phyloP scores from a whole-genome alignment of 2,797 vertebrate species.

The Onychomys torridus region DNA sequence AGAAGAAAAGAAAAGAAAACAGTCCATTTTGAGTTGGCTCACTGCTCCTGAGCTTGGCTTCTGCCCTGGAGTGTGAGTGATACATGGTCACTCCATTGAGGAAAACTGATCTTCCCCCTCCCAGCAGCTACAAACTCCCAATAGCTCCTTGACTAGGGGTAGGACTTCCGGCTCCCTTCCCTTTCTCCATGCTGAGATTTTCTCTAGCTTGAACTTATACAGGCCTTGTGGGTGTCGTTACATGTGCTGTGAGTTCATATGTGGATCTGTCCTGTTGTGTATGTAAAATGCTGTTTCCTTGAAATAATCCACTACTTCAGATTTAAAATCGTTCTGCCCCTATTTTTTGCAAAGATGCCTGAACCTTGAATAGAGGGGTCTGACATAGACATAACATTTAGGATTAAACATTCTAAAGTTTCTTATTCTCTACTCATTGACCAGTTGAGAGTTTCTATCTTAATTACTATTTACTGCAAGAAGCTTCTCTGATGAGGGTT shows the following conservation, averaged over 20 bases:
- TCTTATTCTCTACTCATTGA: neutral
- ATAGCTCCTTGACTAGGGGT: neutral
- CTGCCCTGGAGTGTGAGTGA: neutral
- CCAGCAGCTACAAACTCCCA: neutral
- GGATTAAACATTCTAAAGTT: neutral
- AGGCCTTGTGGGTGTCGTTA: neutral
- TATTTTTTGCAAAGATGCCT: neutral
- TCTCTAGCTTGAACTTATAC: neutral
- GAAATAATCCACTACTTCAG: neutral
- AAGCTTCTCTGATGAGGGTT: neutral
- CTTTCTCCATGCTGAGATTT: neutral
- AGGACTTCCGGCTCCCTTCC: neutral
- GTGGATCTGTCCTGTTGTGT: neutral
- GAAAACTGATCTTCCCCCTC: neutral
- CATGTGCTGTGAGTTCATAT: neutral
- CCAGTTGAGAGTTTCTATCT: neutral
- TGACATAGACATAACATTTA: neutral
- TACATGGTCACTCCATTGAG: neutral
- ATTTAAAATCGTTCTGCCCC: neutral
- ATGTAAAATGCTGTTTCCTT: neutral
- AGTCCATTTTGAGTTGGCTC: neutral
- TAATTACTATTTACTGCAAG: neutral
- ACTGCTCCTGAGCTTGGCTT: neutral
- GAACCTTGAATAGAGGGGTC: neutral
- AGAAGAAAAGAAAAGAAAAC: neutral